Evolutionary conservation across 1,140 invertebrate species (phyloP).

Genomic region (Drosophila pseudoananassae): DNA sequence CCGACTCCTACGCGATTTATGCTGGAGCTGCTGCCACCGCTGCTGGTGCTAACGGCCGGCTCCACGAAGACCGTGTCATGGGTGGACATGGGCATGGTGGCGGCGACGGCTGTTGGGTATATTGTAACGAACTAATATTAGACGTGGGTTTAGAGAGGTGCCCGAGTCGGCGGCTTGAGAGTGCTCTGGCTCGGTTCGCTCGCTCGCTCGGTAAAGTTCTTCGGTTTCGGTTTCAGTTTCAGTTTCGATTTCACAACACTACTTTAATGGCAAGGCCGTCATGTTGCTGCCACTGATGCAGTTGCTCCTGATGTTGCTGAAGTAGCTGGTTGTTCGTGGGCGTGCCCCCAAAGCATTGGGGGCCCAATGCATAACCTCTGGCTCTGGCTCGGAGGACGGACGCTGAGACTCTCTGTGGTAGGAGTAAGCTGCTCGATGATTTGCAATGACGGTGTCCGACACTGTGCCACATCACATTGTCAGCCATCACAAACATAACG

Average conservation of each 20-base stretch:
- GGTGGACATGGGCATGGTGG: slow-evolving; percentile 68
- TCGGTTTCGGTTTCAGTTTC: slow-evolving; percentile 34
- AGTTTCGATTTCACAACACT: slow-evolving; percentile 70
- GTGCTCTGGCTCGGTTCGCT: slow-evolving; percentile 2
- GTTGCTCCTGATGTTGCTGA: slow-evolving; percentile 44
- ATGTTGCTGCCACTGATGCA: slow-evolving; percentile 56
- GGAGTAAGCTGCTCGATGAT: slow-evolving; percentile 70
- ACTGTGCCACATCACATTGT: slow-evolving; percentile 83
- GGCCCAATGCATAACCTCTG: slow-evolving; percentile 80
- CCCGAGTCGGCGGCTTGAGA: slow-evolving; percentile 20
- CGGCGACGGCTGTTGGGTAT: background rate
- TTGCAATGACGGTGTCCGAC: slow-evolving; percentile 77
- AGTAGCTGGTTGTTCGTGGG: slow-evolving; percentile 48
- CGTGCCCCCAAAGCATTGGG: slow-evolving; percentile 83
- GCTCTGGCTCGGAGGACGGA: slow-evolving; percentile 47
- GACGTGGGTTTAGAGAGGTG: slow-evolving; percentile 21
- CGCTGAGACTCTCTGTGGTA: slow-evolving; percentile 45
- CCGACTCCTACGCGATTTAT: slow-evolving; percentile 18
- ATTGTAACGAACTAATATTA: slow-evolving; percentile 45
- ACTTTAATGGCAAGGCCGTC: slow-evolving; percentile 57
- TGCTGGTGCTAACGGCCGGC: slow-evolving; percentile 54
- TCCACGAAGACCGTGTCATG: slow-evolving; percentile 72
- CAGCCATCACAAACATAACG: slow-evolving; percentile 84
- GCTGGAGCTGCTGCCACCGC: slow-evolving; percentile 27
- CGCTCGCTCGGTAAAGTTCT: slow-evolving; percentile 44